Percentiles rank a stretch among this genome's conserved stretches.
Conservation (phyloP, 2,797 vertebrate genomes). For the Esox masquinongy region DNA sequence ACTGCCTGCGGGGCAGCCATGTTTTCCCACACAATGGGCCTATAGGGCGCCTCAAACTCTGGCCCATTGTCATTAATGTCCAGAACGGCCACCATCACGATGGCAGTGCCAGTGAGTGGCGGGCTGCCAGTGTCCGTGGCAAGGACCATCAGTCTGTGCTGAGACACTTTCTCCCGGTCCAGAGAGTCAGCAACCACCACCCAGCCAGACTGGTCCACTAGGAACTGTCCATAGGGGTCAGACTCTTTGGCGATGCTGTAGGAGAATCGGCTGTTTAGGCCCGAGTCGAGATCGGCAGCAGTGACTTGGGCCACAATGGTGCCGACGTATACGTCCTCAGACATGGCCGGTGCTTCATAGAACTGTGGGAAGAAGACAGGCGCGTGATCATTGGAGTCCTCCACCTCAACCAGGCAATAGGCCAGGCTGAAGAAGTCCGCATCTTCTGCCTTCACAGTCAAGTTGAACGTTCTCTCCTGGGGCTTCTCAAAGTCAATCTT, state of each 20-base stretch:
- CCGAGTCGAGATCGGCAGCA: slow-evolving; percentile 85
- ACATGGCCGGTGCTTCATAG: slow-evolving; percentile 80
- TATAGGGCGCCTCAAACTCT: slow-evolving; percentile 82
- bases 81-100: slow-evolving; percentile 78
- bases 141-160: slow-evolving; percentile 81
- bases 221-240: slow-evolving; percentile 79
- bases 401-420: slow-evolving; percentile 83
- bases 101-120: slow-evolving; percentile 79
- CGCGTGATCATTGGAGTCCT: slow-evolving; percentile 85
- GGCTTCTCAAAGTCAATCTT: slow-evolving; percentile 87
- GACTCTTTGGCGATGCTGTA: slow-evolving; percentile 80
- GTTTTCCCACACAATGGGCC: slow-evolving; percentile 89
- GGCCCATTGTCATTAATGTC: slow-evolving; percentile 90
- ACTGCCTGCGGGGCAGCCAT: slow-evolving; percentile 75
- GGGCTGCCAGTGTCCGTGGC: slow-evolving; percentile 82
- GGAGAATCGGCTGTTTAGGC: slow-evolving; percentile 81
- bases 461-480: slow-evolving; percentile 85
- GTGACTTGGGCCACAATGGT: slow-evolving; percentile 84
- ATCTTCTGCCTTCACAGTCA: slow-evolving; percentile 88
- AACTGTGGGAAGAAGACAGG: slow-evolving; percentile 86
- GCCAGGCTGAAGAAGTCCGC: slow-evolving; percentile 81
- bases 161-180: slow-evolving; percentile 80
- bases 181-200: slow-evolving; percentile 76
- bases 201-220: slow-evolving; percentile 81
- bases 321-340: slow-evolving; percentile 79